Conservation (phyloP, 30 jellyfish, hydroid and myxozoan genomes). For the Sanderia malayensis region DNA sequence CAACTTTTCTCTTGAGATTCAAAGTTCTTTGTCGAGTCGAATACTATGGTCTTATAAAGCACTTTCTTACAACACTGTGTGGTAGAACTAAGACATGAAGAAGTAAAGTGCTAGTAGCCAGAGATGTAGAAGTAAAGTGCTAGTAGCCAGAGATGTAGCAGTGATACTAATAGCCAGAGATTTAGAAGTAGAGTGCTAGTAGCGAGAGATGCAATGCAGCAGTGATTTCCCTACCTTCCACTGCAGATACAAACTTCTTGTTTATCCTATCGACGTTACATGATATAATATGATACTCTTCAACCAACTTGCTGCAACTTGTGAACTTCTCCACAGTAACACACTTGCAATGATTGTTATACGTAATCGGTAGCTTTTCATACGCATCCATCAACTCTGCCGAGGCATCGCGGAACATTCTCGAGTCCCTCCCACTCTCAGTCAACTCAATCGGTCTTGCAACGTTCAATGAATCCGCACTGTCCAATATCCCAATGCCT, state of each 20-base stretch:
- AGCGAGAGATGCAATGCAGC: neutral
- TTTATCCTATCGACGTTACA: conserved; percentile 46
- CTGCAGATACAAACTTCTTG: conserved; percentile 55
- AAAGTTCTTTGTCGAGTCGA: too few relatives aligned
- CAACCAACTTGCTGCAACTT: conserved; percentile 17
- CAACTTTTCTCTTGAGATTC: too few relatives aligned
- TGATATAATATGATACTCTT: conserved; percentile 33
- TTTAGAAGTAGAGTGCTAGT: too few relatives aligned
- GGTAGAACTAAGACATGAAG: too few relatives aligned
- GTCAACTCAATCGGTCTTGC: conserved; percentile 29
- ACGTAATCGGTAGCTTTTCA: conserved; percentile 50
- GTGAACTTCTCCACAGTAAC: conserved; percentile 19
- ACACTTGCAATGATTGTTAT: conserved; percentile 62
- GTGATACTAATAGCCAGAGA: too few relatives aligned
- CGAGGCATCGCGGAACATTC: conserved; percentile 18
- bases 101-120: too few relatives aligned
- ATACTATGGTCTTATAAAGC: too few relatives aligned
- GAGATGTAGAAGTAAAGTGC: too few relatives aligned
- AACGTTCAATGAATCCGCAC: conserved; percentile 35
- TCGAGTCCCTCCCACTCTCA: conserved; percentile 14
- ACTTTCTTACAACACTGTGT: too few relatives aligned
- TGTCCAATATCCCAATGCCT: conserved; percentile 9
- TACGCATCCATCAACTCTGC: neutral
- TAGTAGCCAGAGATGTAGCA: too few relatives aligned
- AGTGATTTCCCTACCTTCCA: conserved; percentile 73